These are phyloP conservation scores for Phataginus tetradactyla DNA, from an alignment of 2,797 vertebrate species.

Conservation along the genomic window DNA sequence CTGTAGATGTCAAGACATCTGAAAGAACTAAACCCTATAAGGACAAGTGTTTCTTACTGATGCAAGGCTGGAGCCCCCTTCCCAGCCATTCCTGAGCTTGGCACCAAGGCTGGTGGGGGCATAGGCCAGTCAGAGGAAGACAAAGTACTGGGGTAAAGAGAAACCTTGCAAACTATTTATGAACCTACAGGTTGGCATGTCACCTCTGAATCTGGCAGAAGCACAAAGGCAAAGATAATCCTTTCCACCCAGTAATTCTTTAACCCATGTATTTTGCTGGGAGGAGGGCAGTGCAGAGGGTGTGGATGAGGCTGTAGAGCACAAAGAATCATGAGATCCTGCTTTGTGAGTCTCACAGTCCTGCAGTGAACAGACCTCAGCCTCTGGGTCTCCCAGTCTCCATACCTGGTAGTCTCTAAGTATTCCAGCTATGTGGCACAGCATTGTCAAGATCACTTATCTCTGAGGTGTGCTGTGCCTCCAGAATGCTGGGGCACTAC, in stretches of 20 bases:
- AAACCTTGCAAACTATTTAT: too few relatives aligned
- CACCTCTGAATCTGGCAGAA: background rate
- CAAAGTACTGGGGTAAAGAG: background rate
- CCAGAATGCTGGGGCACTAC: background rate
- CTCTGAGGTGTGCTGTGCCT: background rate
- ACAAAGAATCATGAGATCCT: background rate
- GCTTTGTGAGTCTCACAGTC: background rate
- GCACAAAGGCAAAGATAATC: background rate
- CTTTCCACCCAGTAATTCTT: background rate
- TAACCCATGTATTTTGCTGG: too few relatives aligned
- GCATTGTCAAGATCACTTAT: background rate
- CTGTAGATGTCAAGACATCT: background rate
- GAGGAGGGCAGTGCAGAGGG: rapidly evolving
- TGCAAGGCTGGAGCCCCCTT: background rate
- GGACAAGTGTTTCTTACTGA: background rate
- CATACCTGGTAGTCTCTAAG: background rate
- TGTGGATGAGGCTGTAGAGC: background rate
- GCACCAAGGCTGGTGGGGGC: rapidly evolving
- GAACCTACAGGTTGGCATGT: rapidly evolving
- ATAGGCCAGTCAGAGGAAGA: rapidly evolving
- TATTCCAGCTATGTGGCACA: background rate
- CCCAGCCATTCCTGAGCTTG: background rate
- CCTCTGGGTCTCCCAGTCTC: background rate
- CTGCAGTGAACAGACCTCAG: background rate
- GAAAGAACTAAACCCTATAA: background rate